Evolutionary conservation across 2,113 vertebrate species (phyloP), one percentile per base, ranked within the genome.

Genomic region (Chauna torquata): DNA sequence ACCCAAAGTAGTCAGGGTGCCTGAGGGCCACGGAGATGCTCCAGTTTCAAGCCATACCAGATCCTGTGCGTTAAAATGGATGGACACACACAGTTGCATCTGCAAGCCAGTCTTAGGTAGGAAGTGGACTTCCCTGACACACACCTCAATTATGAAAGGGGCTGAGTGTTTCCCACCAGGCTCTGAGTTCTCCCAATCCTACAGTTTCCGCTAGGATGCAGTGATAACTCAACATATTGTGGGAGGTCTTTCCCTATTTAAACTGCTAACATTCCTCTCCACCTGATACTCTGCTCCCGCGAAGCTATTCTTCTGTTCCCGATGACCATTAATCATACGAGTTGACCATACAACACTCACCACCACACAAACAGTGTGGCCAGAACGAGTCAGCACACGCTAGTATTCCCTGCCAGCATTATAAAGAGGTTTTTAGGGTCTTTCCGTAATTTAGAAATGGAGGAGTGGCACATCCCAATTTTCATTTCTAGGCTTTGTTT

Each of bases 291-390:
- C 40, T 5, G 47, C 3, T 64, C 49, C 24, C 0, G 9, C 20
- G 7, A 13, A 34, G 19, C 59, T 49, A 1, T 22, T 50, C 14
- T 36, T 8, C 82, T 52, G 32, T 8, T 47, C 68, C 24, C 25
- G 0, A 7, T 5, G 23, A 18, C 36, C 4, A 24, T 11, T n/a
- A n/a, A n/a, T n/a, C 24, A 22, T 18, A 9, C 0, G 40, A 42
- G 32, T 2, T 32, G 52, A 5, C 19, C 45, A 1, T 5, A 13
- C 44, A 7, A 6, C 2, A 3, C 59, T 30, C 55, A 22, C 45
- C 24, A n/a, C n/a, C 55, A 18, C 15, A 1, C 42, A 15, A 11
- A 18, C 34, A 18, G 28, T 0, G 12, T 6, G 44, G 27, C n/a
- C 38, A 28, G 68, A 91, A 19, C 0, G 30, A 71, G 65, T 44